Percentiles rank a stretch among this genome's conserved stretches.
These are phyloP conservation scores for Nyctereutes procyonoides DNA, from an alignment of 2,113 vertebrate species.

Conservation along the genomic window DNA sequence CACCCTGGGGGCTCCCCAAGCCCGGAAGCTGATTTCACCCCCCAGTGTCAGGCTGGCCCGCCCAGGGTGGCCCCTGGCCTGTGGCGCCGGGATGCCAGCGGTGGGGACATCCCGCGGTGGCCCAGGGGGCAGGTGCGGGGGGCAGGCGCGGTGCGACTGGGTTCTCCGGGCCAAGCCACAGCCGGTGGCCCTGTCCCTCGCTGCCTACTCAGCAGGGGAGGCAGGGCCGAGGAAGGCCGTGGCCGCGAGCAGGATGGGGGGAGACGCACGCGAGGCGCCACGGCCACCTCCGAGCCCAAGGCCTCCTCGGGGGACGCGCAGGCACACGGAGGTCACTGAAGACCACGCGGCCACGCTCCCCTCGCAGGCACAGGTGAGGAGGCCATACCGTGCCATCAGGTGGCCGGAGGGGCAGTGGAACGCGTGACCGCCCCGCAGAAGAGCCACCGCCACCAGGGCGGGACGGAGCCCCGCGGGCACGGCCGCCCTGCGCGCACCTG, in stretches of 20 bases:
- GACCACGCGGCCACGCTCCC: constrained; percentile 89
- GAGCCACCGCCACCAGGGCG: not conserved
- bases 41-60: not conserved
- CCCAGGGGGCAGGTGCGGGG: constrained; percentile 58
- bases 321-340: constrained; percentile 87
- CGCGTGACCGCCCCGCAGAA: constrained; percentile 83
- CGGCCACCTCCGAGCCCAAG: not conserved
- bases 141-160: not conserved
- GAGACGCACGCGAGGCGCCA: not conserved
- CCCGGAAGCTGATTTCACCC: not conserved
- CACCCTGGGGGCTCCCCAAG: not conserved
- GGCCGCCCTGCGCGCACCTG: not conserved
- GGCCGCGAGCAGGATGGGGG: not conserved
- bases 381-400: constrained; percentile 85
- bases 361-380: constrained; percentile 87
- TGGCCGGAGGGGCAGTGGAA: constrained; percentile 90
- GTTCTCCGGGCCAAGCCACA: constrained; percentile 81
- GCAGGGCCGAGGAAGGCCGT: not conserved
- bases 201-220: not conserved
- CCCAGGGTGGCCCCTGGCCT: not conserved
- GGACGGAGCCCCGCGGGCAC: fast-evolving
- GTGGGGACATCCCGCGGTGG: not conserved
- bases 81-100: constrained; percentile 69
- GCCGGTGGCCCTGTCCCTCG: constrained; percentile 63
- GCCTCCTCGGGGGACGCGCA: constrained; percentile 71